Percentiles rank a stretch among this genome's conserved stretches.
phyloP scores from a whole-genome alignment of 2,113 vertebrate genomes.

The Erythrolamprus reginae region DNA sequence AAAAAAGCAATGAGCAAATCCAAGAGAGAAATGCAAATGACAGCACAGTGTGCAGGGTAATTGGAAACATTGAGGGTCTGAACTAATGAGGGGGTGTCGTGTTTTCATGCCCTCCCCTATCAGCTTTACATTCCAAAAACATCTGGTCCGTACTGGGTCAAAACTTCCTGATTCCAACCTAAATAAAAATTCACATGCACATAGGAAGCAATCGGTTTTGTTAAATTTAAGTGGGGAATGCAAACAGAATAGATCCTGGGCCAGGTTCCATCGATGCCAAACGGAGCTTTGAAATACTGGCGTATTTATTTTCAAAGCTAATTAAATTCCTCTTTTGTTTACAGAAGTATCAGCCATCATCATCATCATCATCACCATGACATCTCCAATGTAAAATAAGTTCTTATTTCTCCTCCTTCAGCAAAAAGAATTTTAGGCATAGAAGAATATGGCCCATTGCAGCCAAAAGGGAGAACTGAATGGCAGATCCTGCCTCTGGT shows the following conservation, averaged over 20 bases:
- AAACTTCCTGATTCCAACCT: neutral
- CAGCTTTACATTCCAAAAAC: neutral
- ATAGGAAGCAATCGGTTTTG: neutral
- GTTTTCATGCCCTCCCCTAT: neutral
- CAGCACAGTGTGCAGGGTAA: no score
- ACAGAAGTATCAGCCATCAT: neutral
- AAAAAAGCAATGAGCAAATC: neutral
- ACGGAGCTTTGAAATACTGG: neutral
- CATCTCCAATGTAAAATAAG: neutral
- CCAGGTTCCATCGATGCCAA: neutral
- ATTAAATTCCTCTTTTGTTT: neutral
- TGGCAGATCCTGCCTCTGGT: neutral
- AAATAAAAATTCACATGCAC: neutral
- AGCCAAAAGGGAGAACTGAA: neutral
- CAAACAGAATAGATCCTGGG: neutral
- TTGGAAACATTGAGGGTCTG: constrained; percentile 19
- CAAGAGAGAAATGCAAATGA: constrained; percentile 41
- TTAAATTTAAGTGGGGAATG: neutral
- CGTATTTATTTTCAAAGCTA: neutral
- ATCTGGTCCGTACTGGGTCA: neutral
- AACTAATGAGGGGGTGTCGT: constrained; percentile 16
- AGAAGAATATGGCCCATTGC: neutral
- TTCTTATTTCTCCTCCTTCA: neutral
- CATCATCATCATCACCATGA: no score
- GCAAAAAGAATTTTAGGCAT: neutral